These are phyloP conservation scores for Phaenicophaeus curvirostris DNA, from an alignment of 2,797 vertebrate genomes.

Conservation along the genomic window DNA sequence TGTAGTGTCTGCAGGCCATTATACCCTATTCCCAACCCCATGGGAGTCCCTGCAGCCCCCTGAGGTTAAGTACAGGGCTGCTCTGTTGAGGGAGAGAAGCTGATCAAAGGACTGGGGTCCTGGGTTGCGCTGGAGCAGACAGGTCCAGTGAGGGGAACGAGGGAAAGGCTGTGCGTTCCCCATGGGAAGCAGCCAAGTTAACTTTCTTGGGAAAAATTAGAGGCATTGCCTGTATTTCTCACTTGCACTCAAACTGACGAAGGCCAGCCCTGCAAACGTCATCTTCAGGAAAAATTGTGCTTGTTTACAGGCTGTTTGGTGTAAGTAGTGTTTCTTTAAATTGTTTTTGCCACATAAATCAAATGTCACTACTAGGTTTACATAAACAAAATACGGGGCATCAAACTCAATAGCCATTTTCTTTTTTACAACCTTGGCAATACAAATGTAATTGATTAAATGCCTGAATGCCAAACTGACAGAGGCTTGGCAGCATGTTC, in stretches of 20 bases:
- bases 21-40: neutral
- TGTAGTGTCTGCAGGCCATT: neutral
- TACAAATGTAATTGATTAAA: constrained; percentile 41
- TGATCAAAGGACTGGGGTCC: neutral
- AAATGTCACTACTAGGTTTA: neutral
- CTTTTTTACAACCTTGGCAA: constrained; percentile 48
- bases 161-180: accelerated
- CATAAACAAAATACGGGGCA: neutral
- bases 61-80: neutral
- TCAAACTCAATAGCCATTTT: neutral
- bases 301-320: neutral
- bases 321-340: neutral
- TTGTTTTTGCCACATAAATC: neutral
- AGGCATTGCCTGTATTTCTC: neutral
- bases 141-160: neutral
- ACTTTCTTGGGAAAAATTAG: neutral
- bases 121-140: neutral
- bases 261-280: neutral
- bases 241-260: neutral
- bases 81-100: neutral
- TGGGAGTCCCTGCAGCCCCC: neutral
- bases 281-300: accelerated
- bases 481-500: constrained; percentile 43
- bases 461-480: constrained; percentile 26
- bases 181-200: neutral